A percentile compares a stretch with the other conserved stretches of the same genome.
These are phyloP conservation scores for Melanotus villosus DNA, from an alignment of 2,888 invertebrate species.

Conservation along the genomic window DNA sequence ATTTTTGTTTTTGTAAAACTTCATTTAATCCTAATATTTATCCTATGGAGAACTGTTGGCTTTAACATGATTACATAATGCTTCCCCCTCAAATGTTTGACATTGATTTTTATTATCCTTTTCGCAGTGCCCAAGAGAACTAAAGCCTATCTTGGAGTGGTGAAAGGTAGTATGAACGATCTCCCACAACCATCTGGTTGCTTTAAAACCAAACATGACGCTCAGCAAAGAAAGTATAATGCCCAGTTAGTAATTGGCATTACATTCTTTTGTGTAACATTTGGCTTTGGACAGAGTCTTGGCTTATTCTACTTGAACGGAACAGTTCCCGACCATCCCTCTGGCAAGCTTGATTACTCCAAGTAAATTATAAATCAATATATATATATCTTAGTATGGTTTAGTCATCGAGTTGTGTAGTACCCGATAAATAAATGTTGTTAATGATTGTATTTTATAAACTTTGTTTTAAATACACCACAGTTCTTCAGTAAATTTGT, in stretches of 20 bases:
- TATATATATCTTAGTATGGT: too few relatives aligned
- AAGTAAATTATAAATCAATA: slow-evolving; percentile 4
- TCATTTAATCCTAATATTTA: too few relatives aligned
- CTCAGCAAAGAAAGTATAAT: slow-evolving; percentile 80
- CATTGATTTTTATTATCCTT: slow-evolving; percentile 5
- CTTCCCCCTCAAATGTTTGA: not conserved
- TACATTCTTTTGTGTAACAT: slow-evolving; percentile 67
- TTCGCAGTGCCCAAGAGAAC: slow-evolving; percentile 31
- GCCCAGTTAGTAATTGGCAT: slow-evolving; percentile 75
- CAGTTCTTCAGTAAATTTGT: too few relatives aligned
- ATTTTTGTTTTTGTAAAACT: too few relatives aligned
- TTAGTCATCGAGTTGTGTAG: too few relatives aligned
- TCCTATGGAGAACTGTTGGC: not conserved
- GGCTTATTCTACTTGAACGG: slow-evolving; percentile 77
- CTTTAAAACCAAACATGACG: slow-evolving; percentile 80
- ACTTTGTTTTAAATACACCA: too few relatives aligned
- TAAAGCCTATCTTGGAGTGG: slow-evolving; percentile 33
- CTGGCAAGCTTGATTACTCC: slow-evolving; percentile 39
- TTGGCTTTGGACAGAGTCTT: slow-evolving; percentile 72
- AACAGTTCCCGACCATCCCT: slow-evolving; percentile 71
- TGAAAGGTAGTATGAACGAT: slow-evolving; percentile 78
- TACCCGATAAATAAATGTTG: too few relatives aligned
- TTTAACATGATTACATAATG: not conserved
- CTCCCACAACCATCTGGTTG: slow-evolving; percentile 83
- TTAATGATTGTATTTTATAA: too few relatives aligned